Percentiles rank a stretch among this genome's conserved stretches.
phyloP scores from a whole-genome alignment of 1,140 invertebrate species.

The Lordiphosa mommai region DNA sequence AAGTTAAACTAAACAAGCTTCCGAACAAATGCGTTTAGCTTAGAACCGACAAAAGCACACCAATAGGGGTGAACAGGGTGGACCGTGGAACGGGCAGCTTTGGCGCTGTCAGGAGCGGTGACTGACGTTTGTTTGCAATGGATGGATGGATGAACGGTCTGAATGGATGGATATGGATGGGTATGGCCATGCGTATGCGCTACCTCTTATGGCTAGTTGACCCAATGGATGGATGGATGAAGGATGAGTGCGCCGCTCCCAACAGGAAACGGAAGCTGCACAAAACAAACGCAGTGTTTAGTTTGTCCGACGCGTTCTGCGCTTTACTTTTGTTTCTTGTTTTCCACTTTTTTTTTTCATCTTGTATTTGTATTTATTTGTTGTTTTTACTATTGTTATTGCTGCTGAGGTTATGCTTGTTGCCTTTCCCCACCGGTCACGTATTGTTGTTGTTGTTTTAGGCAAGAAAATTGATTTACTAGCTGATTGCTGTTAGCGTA shows the following conservation, averaged over 20 bases:
- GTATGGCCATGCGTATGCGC: constrained; percentile 67
- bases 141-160: constrained; percentile 44
- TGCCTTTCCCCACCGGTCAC: constrained; percentile 18
- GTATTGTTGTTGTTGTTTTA: constrained; percentile 60
- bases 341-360: constrained; percentile 8
- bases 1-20: constrained; percentile 78
- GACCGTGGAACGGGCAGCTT: constrained; percentile 52
- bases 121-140: constrained; percentile 55
- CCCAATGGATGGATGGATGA: constrained; percentile 44
- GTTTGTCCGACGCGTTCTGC: constrained; percentile 45
- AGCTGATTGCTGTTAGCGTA: constrained; percentile 70
- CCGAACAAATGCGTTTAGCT: constrained; percentile 76
- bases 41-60: no score
- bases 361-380: constrained; percentile 66
- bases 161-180: constrained; percentile 52
- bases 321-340: not conserved
- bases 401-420: constrained; percentile 39
- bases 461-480: constrained; percentile 75
- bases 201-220: constrained; percentile 64
- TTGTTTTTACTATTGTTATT: constrained; percentile 32
- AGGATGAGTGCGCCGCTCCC: constrained; percentile 39
- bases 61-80: no score
- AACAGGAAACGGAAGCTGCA: constrained; percentile 75
- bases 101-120: constrained; percentile 58
- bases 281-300: constrained; percentile 76